Evolutionary conservation across 2,888 invertebrate species (phyloP).

Genomic region (Orchesella flavescens): DNA sequence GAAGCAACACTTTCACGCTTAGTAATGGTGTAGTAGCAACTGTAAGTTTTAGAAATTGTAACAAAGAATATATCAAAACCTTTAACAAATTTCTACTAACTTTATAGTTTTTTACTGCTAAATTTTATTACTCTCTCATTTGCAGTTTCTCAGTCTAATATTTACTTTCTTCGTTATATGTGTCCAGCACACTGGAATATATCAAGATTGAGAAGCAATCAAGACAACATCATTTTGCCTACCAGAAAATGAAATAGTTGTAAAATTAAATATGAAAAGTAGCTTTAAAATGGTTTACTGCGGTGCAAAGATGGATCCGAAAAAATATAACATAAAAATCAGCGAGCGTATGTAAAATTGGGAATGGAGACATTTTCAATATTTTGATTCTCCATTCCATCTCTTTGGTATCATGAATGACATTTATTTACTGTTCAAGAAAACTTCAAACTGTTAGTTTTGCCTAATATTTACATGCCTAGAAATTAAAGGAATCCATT

Average conservation of each 20-base stretch:
- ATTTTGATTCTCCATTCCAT: no score
- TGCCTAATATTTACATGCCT: no score
- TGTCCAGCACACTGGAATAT: conserved; percentile 15
- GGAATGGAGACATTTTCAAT: no score
- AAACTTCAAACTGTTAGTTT: no score
- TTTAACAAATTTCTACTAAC: neutral
- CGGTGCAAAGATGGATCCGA: no score
- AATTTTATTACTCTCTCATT: neutral
- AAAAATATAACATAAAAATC: neutral
- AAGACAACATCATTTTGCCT: neutral
- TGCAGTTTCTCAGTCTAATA: conserved; percentile 27
- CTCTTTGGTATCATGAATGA: no score
- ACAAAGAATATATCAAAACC: neutral
- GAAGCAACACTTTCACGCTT: conserved; percentile 11
- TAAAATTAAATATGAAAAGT: neutral
- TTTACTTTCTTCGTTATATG: conserved; percentile 45
- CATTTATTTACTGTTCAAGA: no score
- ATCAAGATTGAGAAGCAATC: neutral
- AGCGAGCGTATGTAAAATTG: neutral
- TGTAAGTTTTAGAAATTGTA: conserved; percentile 5
- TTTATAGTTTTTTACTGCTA: no score
- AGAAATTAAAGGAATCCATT: no score
- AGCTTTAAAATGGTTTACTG: no score
- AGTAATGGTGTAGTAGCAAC: neutral
- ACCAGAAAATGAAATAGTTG: no score